Conservation (phyloP, 2,113 vertebrate genomes). For the Pipra filicauda region DNA sequence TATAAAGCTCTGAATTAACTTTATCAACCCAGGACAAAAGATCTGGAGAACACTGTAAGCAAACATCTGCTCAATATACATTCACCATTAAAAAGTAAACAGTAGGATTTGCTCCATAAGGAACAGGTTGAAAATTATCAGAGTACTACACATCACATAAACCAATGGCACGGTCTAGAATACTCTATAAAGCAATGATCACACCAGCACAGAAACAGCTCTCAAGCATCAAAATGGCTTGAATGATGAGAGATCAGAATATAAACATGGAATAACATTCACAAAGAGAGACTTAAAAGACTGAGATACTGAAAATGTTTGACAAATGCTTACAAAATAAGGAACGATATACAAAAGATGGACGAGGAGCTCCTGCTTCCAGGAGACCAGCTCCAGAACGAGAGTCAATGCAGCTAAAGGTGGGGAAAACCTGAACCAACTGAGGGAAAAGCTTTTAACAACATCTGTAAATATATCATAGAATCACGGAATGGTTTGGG, state of each 20-base stretch:
- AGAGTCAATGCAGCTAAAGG: neutral
- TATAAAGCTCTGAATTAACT: conserved; percentile 50
- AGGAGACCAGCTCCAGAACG: neutral
- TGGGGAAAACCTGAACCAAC: neutral
- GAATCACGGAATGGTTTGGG: neutral
- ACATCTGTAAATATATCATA: accelerated
- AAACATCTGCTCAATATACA: conserved; percentile 63
- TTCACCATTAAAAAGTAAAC: conserved; percentile 47
- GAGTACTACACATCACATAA: conserved; percentile 9
- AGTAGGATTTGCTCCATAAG: conserved; percentile 37
- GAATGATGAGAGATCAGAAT: neutral
- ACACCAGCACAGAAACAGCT: neutral
- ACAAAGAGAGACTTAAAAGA: neutral
- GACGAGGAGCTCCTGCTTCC: neutral
- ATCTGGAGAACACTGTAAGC: conserved; percentile 55
- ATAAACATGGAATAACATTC: neutral
- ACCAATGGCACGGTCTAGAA: neutral
- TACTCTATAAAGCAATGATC: neutral
- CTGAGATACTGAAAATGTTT: neutral
- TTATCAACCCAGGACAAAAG: conserved; percentile 49
- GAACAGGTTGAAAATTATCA: conserved; percentile 59
- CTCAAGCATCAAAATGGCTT: neutral
- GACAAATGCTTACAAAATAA: neutral
- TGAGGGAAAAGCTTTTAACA: neutral
- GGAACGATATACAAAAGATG: neutral